Conservation (phyloP, 2,797 vertebrate species). For the Uromys caudimaculatus region DNA sequence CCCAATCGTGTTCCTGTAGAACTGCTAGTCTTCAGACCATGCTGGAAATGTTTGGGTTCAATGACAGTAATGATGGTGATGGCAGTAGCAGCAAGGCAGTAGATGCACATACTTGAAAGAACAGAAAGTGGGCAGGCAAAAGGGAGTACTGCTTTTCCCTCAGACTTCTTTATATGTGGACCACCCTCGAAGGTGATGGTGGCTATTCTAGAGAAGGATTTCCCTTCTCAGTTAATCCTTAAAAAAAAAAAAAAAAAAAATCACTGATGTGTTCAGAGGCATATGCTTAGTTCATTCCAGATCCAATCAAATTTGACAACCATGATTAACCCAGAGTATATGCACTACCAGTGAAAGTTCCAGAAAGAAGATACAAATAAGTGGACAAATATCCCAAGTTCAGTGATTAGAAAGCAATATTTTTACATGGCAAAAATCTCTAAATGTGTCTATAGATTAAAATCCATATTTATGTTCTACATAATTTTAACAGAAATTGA, state of each 20-base stretch:
- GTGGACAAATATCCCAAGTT: neutral
- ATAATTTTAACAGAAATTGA: slow-evolving; percentile 11
- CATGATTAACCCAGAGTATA: neutral
- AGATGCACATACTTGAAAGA: neutral
- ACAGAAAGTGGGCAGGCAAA: neutral
- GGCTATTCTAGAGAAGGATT: neutral
- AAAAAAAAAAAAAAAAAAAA: neutral
- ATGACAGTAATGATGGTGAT: no score
- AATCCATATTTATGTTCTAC: neutral
- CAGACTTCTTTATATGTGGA: neutral
- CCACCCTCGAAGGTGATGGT: neutral
- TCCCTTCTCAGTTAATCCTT: neutral
- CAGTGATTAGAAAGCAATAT: neutral
- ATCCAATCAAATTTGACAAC: neutral
- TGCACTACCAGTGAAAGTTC: neutral
- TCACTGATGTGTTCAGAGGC: neutral
- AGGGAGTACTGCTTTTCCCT: no score
- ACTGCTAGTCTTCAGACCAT: neutral
- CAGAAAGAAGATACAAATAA: neutral
- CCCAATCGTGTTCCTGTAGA: neutral
- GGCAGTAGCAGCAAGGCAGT: neutral
- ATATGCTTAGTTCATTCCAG: neutral
- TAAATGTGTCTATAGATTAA: slow-evolving; percentile 20
- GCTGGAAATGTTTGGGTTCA: neutral
- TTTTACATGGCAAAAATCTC: neutral